Evolutionary conservation across 2,113 vertebrate genomes (phyloP).

Genomic region (Andinoacara biseriatus): DNA sequence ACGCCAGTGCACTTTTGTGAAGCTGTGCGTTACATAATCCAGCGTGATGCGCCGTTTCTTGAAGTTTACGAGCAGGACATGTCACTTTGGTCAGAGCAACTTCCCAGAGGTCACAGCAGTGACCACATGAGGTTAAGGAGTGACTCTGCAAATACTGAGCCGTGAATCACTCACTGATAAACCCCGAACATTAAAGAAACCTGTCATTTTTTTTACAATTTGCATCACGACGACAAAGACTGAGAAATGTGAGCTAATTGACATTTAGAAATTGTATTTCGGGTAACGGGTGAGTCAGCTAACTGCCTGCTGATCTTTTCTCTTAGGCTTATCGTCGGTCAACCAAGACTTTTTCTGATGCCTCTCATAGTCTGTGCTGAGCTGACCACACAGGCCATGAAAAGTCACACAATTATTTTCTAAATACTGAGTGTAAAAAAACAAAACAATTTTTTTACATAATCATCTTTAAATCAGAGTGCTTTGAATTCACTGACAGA

Average conservation of each 20-base stretch:
- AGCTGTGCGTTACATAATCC: not conserved
- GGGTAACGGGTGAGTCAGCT: slow-evolving; percentile 53
- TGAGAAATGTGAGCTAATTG: slow-evolving; percentile 42
- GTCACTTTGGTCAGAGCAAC: slow-evolving; percentile 12
- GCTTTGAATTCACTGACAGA: not conserved
- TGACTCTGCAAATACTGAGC: slow-evolving; percentile 15
- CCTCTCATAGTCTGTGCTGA: not conserved
- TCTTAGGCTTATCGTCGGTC: not conserved
- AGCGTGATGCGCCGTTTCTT: not conserved
- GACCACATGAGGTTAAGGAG: slow-evolving; percentile 10
- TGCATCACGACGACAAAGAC: not conserved
- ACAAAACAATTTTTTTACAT: rapidly evolving
- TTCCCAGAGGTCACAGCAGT: slow-evolving; percentile 12
- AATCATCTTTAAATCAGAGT: not conserved
- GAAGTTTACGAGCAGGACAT: not conserved
- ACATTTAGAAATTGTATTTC: slow-evolving; percentile 50
- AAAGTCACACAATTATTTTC: not conserved
- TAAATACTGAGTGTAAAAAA: not conserved
- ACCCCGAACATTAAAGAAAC: not conserved
- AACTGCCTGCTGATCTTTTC: not conserved
- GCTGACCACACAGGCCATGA: slow-evolving; percentile 32
- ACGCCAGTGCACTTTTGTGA: not conserved
- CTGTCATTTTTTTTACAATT: not conserved
- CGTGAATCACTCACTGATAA: slow-evolving; percentile 17
- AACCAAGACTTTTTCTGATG: not conserved